Evolutionary conservation across 2,797 vertebrate species (phyloP), one percentile per base, ranked within the genome.

Genomic region (Leptoclinus maculatus): DNA sequence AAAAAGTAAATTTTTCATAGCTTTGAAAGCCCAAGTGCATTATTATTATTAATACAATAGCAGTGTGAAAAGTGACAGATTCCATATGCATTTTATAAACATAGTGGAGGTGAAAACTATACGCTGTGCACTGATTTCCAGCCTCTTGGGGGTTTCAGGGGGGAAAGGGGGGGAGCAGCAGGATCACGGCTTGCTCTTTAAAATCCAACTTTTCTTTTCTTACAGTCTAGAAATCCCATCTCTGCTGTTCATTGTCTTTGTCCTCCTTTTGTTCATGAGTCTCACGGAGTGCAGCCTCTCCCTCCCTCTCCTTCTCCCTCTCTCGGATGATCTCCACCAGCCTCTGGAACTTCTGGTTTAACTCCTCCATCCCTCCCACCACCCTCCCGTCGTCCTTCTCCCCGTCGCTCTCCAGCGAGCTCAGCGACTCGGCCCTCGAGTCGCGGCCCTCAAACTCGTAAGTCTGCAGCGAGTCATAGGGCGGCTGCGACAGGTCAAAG

Each of bases 381-480:
- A 13, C 12, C 88, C 95, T 91, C 10, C 88, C 91, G 32, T 90
- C 90, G 29, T 93, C 91, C 23, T 94, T 93, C 16, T 94, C 96
- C 0, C 89, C 95, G 6, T 96, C 94, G 16, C 96, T 96, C 83
- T 96, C 95, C 86, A 96, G 88, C 0, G 97, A 97, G 69, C 96
- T 96, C 74, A 97, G 94, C 0, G 97, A 97, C 80, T 95, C 96
- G 0, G 97, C 96, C 62, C 95, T 91, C 0, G 97, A 97, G 47
- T 96, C 96, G 3, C 91, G 92, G 13, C 97, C 97, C 91, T 98
- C 97, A 0, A 97, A 96, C 87, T 97, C 96, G 0, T 97, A 97
- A 66, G 97, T 97, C 94, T 97, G 97, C 88, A 98, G 94, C 1
- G 97, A 98, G 91, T 98, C 97, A 36, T 97, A 98, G 0, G 97